Evolutionary conservation across 2,113 vertebrate species (phyloP).

Genomic region (Silurus glanis): DNA sequence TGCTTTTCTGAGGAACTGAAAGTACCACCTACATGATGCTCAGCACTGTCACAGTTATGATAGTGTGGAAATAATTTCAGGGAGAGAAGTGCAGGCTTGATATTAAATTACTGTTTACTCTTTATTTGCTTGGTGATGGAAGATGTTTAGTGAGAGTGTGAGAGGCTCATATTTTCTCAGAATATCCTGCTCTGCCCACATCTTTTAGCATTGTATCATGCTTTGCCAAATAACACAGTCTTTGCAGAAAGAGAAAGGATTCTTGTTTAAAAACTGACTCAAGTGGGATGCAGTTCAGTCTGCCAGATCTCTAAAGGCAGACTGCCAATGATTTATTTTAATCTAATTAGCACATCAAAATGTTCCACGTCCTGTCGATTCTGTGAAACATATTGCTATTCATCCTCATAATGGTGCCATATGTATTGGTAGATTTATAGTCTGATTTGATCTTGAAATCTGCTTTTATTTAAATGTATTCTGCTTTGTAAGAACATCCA

Average conservation of each 20-base stretch:
- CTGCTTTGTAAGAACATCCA: background rate
- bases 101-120: slow-evolving; percentile 47
- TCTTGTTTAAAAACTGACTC: slow-evolving; percentile 15
- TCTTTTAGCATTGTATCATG: slow-evolving; percentile 41
- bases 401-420: slow-evolving; percentile 15
- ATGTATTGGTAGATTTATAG: slow-evolving; percentile 30
- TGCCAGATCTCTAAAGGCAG: slow-evolving; percentile 37
- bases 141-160: slow-evolving; percentile 27
- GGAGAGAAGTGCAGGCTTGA: slow-evolving; percentile 32
- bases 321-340: slow-evolving; percentile 47
- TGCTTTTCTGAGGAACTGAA: slow-evolving; percentile 30
- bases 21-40: slow-evolving; percentile 39
- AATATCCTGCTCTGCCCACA: slow-evolving; percentile 38
- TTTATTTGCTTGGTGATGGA: slow-evolving; percentile 33
- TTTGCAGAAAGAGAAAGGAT: slow-evolving; percentile 32
- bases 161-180: slow-evolving; percentile 24
- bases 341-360: slow-evolving; percentile 52
- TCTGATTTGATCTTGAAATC: background rate
- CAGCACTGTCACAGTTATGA: slow-evolving; percentile 36
- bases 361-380: slow-evolving; percentile 39
- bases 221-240: slow-evolving; percentile 37
- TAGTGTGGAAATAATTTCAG: slow-evolving; percentile 50
- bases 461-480: background rate
- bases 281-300: slow-evolving; percentile 31
- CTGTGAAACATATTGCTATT: slow-evolving; percentile 48